Evolutionary conservation across 2,797 vertebrate species (phyloP), one percentile per base, ranked within the genome.

Genomic region (Sciurus vulgaris): DNA sequence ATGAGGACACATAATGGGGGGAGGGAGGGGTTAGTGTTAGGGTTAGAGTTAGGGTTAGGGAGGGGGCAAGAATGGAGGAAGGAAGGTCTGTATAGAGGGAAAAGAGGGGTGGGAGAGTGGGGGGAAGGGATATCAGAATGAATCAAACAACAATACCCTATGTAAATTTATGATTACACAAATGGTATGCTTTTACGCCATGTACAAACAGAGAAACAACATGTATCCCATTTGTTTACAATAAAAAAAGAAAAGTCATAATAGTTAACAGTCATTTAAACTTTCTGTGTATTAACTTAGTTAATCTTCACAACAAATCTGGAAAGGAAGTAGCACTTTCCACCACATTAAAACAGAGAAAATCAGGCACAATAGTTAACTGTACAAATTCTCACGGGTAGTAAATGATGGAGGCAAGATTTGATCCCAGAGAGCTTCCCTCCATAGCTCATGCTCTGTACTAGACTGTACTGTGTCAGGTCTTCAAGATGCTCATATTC

Each of bases 181-280:
- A n/a, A n/a, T n/a, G n/a, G n/a, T n/a, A n/a, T n/a, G n/a, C n/a
- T n/a, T n/a, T n/a, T n/a, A n/a, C n/a, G n/a, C n/a, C n/a, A n/a
- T n/a, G n/a, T n/a, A n/a, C n/a, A n/a, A n/a, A n/a, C n/a, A n/a
- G n/a, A n/a, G n/a, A n/a, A n/a, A n/a, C n/a, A n/a, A n/a, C n/a
- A n/a, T n/a, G n/a, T n/a, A n/a, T n/a, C n/a, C n/a, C n/a, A n/a
- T n/a, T n/a, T n/a, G n/a, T n/a, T n/a, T n/a, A n/a, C n/a, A n/a
- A n/a, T n/a, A n/a, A n/a, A n/a, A n/a, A n/a, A 15, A 38, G 61
- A 95, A 96, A 96, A 91, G 82, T 51, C 51, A 67, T 5, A 89
- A 28, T 35, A 82, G 30, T 9, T 78, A 56, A 30, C 6, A 82
- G 63, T 86, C 49, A 51, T 7, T 14, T 30, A 49, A 18, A 9